Base-by-base conservation (phyloP, 1,140 invertebrate genomes). In the Lutraria rhynchaena region DNA sequence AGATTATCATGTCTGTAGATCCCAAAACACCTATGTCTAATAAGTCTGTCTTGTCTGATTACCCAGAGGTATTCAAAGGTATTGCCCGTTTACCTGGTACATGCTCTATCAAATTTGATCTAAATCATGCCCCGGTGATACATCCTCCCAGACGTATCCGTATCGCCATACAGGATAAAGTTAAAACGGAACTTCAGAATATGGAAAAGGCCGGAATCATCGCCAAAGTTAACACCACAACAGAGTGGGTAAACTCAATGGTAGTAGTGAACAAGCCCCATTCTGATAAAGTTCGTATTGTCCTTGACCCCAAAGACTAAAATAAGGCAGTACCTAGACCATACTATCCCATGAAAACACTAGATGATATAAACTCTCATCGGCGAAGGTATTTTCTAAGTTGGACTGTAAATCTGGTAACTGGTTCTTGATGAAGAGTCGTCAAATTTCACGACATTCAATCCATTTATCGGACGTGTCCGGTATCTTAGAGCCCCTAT, bases 391-490 rank as follows among this genome's bases (percentile, higher is more conserved):
- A n/a, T n/a, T n/a, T n/a, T n/a, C n/a, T n/a, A n/a, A n/a, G n/a
- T n/a, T 19, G 73, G 75, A 7, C 69, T 35, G 41, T 15, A 75
- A 7, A 85, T 86, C 27, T 91, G 86, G 85, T 89, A 91, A n/a
- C 60, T 91, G 0, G 61, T 81, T 24, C 81, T 91, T 17, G 84
- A 89, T 33, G 84, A 87, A 17, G 78, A 82, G 49, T 69, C 71
- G 24, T 85, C 83, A 22, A 63, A 84, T 35, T 73, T 90, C 0
- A 89, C 87, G 9, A 87, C 85, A 37, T 90, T 90, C 44, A 75
- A 74, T 13, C 90, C 87, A 3, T 86, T 85, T 17, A 90, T 73
- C 63, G 86, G 87, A 49, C n/a, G 76, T 44, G 84, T 81, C 55
- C 11, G 78, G 7, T 87, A 67, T 70, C 22, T 29, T 15, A 17